Base-by-base conservation (phyloP, 2,888 invertebrate species). In the Watsonalla binaria region DNA sequence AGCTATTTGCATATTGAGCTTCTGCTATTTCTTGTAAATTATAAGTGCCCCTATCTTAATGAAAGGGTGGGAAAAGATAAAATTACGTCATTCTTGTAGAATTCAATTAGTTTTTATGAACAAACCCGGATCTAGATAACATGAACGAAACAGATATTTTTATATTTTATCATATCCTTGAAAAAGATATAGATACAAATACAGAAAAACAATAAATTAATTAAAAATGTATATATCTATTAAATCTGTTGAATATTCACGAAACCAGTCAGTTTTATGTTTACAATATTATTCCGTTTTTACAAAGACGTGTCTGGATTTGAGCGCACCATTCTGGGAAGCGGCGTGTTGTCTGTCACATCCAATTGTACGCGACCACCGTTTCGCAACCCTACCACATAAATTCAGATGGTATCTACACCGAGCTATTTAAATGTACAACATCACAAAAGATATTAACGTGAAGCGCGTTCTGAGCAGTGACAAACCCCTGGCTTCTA, bases 381-480 rank as follows among this genome's bases (percentile, higher is more conserved):
- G 66, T 72, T 75, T 71, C 67, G 70, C 70, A 74, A 75, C 76
- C 74, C 73, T 65, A 71, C 66, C 71, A 74, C 80, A 82, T 82
- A 79, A 80, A 82, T 82, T 79, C 70, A 72, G 81, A 82, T 81
- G 74, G 62, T 82, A 82, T 82, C 82, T 74, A 60, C 68, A 68
- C 73, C 60, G 73, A 74, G 74, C 74, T 75, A 74, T 79, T 78
- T 75, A 73, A 72, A 79, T 76, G 71, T 76, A 74, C 69, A 74
- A 64, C 65, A 67, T 70, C 69, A 72, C 70, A 69, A 72, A 71
- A 72, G 67, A 71, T 72, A 69, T 67, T 68, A 66, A 65, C 62
- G 60, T 63, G 46, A 45, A 45, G 66, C 66, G 65, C 61, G 56
- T 65, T 66, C 58, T 58, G 55, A 64, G 68, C 66, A 72, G 69